Percentiles rank a stretch among this genome's conserved stretches.
Evolutionary conservation across 1,140 invertebrate species (phyloP).

Genomic region (silkworm (Bombyx mori)): ASM3026992v2 NC_085121.1:13291001-13291500

Average conservation of each 20-base stretch:
- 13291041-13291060: slow-evolving; percentile 55
- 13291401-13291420: no score
- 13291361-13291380: no score
- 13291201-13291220: slow-evolving; percentile 47
- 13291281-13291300: slow-evolving; percentile 14
- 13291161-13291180: slow-evolving; percentile 53
- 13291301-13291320: background rate
- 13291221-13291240: slow-evolving; percentile 41
- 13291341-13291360: no score
- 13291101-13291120: slow-evolving; percentile 28
- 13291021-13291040: slow-evolving; percentile 68
- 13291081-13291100: slow-evolving; percentile 17
- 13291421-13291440: background rate
- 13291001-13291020: slow-evolving; percentile 60
- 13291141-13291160: slow-evolving; percentile 40
- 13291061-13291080: slow-evolving; percentile 12
- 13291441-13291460: slow-evolving; percentile 10
- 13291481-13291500: slow-evolving; percentile 26
- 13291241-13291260: slow-evolving; percentile 20
- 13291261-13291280: slow-evolving; percentile 25
- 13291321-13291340: no score
- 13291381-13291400: no score
- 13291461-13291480: slow-evolving; percentile 37
- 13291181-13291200: slow-evolving; percentile 60
- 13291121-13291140: slow-evolving; percentile 52